Evolutionary conservation across 1,140 invertebrate genomes (phyloP).

Genomic region (Stenopsyche tienmushanensis): DNA sequence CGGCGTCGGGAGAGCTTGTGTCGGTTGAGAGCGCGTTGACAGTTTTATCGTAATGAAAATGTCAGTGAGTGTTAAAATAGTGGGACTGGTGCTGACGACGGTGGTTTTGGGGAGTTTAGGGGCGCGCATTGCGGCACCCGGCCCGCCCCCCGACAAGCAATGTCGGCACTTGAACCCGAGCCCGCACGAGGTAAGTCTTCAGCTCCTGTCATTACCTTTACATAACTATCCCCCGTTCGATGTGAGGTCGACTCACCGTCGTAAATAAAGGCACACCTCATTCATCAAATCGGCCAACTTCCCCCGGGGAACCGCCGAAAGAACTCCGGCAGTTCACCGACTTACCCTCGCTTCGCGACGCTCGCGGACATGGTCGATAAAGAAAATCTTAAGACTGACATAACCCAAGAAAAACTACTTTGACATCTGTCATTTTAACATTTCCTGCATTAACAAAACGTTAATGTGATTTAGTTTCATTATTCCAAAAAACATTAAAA

Average conservation of each 20-base stretch:
- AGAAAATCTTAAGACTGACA: no score
- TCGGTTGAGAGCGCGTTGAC: neutral
- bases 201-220: neutral
- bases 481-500: no score
- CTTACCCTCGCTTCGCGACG: no score
- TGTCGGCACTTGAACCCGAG: slow-evolving; percentile 10
- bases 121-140: neutral
- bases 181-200: slow-evolving; percentile 8
- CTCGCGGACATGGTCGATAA: no score
- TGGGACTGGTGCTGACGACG: neutral
- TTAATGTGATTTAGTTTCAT: no score
- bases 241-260: neutral
- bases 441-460: no score
- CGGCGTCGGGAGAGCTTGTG: neutral
- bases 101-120: neutral
- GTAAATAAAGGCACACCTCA: no score
- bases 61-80: neutral
- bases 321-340: no score
- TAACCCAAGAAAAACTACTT: no score
- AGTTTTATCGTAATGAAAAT: neutral
- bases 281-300: no score
- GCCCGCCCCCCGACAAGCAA: neutral
- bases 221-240: neutral
- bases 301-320: no score
- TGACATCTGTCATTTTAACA: no score